These are phyloP conservation scores for Phalera bucephala DNA, from an alignment of 2,888 invertebrate genomes.

Conservation along the genomic window DNA sequence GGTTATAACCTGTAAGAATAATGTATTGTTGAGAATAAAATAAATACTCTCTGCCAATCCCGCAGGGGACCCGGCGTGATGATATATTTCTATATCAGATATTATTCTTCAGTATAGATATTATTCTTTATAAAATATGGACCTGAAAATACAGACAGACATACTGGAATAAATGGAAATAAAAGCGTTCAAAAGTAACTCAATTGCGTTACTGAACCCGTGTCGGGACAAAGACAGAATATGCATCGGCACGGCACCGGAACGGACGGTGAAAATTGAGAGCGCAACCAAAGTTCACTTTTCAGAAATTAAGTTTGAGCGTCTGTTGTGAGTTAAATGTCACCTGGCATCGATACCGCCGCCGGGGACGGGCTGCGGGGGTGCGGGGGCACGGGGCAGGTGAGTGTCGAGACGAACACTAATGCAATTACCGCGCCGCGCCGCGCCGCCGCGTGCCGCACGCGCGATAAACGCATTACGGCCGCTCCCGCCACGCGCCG, in stretches of 20 bases:
- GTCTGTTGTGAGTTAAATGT: constrained; percentile 1
- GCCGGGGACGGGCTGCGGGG: not conserved
- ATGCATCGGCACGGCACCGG: not conserved
- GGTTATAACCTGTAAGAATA: too few relatives aligned
- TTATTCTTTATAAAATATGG: not conserved
- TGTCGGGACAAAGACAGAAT: not conserved
- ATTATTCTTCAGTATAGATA: too few relatives aligned
- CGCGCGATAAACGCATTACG: too few relatives aligned
- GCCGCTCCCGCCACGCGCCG: constrained; percentile 3
- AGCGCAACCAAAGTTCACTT: not conserved
- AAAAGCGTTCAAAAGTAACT: not conserved
- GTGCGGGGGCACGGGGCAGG: constrained; percentile 10
- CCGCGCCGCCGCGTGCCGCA: constrained; percentile 5
- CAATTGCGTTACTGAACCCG: not conserved
- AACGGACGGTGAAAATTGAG: not conserved
- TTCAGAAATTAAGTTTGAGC: not conserved
- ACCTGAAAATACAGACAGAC: not conserved
- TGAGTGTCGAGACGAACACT: constrained; percentile 25
- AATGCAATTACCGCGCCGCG: constrained; percentile 30
- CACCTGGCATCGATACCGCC: constrained; percentile 6
- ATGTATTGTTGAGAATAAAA: too few relatives aligned
- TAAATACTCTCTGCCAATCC: too few relatives aligned
- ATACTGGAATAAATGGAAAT: not conserved
- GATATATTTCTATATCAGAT: too few relatives aligned
- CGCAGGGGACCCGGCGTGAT: too few relatives aligned